A percentile compares a stretch with the other conserved stretches of the same genome.
These are phyloP conservation scores for Labeo rohita DNA, from an alignment of 2,113 vertebrate genomes.

Conservation along the genomic window DNA sequence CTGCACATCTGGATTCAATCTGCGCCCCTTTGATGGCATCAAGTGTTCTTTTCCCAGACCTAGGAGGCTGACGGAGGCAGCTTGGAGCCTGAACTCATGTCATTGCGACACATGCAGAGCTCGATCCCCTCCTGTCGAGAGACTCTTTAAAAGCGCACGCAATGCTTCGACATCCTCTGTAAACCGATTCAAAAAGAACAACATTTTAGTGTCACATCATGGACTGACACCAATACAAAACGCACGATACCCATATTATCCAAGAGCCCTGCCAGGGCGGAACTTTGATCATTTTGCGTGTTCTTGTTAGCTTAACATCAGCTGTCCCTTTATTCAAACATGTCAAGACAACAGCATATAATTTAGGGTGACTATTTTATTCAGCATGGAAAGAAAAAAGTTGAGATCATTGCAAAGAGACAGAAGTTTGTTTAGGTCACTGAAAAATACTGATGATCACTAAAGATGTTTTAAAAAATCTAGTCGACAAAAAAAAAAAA, in stretches of 20 bases:
- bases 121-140: conserved; percentile 53
- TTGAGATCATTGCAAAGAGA: background rate
- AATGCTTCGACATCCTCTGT: conserved; percentile 29
- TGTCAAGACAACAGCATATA: background rate
- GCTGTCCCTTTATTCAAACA: background rate
- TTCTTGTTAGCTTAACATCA: background rate
- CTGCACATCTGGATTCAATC: conserved; percentile 88
- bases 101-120: conserved; percentile 61
- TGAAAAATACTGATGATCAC: background rate
- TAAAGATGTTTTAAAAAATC: background rate
- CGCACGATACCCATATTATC: background rate
- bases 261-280: background rate
- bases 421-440: background rate
- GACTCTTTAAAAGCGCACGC: conserved; percentile 30
- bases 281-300: background rate
- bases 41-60: conserved; percentile 87
- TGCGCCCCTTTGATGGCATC: conserved; percentile 89
- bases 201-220: conserved; percentile 40
- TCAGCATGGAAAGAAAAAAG: background rate
- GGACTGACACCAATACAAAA: background rate
- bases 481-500: background rate
- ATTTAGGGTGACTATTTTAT: background rate
- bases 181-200: conserved; percentile 19
- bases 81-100: conserved; percentile 72
- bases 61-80: conserved; percentile 80